Evolutionary conservation across 2,888 invertebrate genomes (phyloP).

Genomic region (Synanthedon vespiformis): DNA sequence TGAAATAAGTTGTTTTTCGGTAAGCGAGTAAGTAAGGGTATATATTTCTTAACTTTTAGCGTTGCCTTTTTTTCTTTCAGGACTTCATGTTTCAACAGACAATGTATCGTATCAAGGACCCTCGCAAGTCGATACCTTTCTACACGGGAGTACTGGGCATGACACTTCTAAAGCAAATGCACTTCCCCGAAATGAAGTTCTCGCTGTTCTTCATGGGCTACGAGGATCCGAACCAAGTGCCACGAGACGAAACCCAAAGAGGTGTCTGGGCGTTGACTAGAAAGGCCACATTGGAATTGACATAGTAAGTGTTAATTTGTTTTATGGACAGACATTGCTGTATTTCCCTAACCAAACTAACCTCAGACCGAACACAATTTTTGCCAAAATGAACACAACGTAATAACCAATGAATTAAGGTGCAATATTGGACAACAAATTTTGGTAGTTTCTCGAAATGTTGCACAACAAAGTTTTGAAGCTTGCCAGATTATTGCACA

Average conservation of each 20-base stretch:
- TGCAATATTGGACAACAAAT: too few relatives aligned
- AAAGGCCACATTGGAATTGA: conserved; percentile 90
- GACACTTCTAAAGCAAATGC: conserved; percentile 87
- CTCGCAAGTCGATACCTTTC: conserved; percentile 86
- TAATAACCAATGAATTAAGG: too few relatives aligned
- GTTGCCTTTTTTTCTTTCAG: conserved; percentile 58
- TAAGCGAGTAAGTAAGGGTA: too few relatives aligned
- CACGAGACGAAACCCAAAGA: conserved; percentile 76
- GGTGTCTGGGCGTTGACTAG: conserved; percentile 83
- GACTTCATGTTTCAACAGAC: conserved; percentile 96
- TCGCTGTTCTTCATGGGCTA: conserved; percentile 93
- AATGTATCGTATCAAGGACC: conserved; percentile 96
- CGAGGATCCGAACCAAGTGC: conserved; percentile 80
- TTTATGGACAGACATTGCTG: neutral
- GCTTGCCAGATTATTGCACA: too few relatives aligned
- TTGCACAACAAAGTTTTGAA: too few relatives aligned
- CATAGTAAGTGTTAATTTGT: conserved; percentile 87
- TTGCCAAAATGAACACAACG: too few relatives aligned
- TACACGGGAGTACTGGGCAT: conserved; percentile 93
- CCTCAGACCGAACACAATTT: too few relatives aligned
- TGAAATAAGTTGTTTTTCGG: too few relatives aligned
- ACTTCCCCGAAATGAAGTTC: conserved; percentile 91
- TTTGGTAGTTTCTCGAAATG: too few relatives aligned
- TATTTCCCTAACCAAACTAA: neutral
- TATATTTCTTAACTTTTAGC: too few relatives aligned